phyloP scores from a whole-genome alignment of 2,113 vertebrate species.

The Hippopotamus amphibius region DNA sequence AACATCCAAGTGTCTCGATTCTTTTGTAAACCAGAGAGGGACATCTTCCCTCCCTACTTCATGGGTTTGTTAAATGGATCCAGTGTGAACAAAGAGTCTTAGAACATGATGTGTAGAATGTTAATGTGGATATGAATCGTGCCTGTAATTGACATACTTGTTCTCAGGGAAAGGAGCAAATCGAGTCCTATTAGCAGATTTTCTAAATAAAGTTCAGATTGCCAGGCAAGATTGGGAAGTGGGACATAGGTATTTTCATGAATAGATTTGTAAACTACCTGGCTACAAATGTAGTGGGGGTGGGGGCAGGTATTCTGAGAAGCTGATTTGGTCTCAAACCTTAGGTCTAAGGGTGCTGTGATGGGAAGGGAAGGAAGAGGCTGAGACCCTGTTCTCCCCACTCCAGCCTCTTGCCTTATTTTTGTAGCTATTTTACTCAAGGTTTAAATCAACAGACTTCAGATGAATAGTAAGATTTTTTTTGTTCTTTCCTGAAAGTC shows the following conservation, averaged over 20 bases:
- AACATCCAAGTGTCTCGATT: neutral
- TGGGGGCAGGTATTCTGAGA: neutral
- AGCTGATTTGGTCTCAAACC: neutral
- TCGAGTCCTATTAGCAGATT: neutral
- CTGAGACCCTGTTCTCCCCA: neutral
- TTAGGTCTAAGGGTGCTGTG: neutral
- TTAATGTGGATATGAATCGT: neutral
- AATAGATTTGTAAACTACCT: neutral
- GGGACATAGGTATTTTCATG: neutral
- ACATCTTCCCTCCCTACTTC: neutral
- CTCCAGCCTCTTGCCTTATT: neutral
- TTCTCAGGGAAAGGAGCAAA: neutral
- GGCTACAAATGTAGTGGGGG: neutral
- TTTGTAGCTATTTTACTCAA: neutral
- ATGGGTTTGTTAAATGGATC: neutral
- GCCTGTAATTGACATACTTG: accelerated
- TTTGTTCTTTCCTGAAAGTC: neutral
- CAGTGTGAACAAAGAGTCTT: neutral
- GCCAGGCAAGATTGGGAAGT: neutral
- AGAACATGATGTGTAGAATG: neutral
- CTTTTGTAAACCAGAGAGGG: neutral
- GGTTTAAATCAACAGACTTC: neutral
- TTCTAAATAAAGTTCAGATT: neutral
- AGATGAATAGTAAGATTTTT: neutral
- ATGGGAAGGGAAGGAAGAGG: neutral